These are phyloP conservation scores for Damaliscus lunatus DNA, from an alignment of 2,113 vertebrate genomes.

Conservation along the genomic window DNA sequence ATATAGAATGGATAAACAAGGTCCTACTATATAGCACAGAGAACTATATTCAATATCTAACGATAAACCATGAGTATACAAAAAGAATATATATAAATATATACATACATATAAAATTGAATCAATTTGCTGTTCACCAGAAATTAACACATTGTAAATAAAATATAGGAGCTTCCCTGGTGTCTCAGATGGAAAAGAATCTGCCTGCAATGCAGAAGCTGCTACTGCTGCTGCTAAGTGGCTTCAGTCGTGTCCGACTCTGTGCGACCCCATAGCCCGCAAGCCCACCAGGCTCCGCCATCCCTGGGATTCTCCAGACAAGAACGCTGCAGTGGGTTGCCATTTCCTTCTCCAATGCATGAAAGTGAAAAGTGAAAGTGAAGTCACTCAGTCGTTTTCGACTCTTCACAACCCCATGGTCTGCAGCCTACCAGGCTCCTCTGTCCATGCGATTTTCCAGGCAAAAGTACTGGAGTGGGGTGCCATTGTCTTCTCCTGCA, in stretches of 20 bases:
- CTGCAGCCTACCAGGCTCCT: no score
- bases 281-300: no score
- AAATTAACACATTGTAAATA: not conserved
- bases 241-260: no score
- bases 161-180: not conserved
- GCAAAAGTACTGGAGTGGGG: no score
- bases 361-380: no score
- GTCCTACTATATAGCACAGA: not conserved
- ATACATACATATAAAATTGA: not conserved
- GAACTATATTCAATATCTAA: not conserved
- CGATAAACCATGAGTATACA: not conserved
- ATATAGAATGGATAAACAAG: not conserved
- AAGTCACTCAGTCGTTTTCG: no score
- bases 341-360: no score
- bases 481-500: not conserved
- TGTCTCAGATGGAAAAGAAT: not conserved
- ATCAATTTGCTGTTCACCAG: not conserved
- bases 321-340: no score
- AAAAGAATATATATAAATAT: not conserved
- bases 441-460: no score
- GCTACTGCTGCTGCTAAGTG: no score
- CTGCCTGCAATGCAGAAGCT: not conserved
- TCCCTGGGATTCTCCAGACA: no score
- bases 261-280: rapidly evolving
- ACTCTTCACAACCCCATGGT: no score